Evolutionary conservation across 2,113 vertebrate genomes (phyloP).

Genomic region (Lampris megalopsis): DNA sequence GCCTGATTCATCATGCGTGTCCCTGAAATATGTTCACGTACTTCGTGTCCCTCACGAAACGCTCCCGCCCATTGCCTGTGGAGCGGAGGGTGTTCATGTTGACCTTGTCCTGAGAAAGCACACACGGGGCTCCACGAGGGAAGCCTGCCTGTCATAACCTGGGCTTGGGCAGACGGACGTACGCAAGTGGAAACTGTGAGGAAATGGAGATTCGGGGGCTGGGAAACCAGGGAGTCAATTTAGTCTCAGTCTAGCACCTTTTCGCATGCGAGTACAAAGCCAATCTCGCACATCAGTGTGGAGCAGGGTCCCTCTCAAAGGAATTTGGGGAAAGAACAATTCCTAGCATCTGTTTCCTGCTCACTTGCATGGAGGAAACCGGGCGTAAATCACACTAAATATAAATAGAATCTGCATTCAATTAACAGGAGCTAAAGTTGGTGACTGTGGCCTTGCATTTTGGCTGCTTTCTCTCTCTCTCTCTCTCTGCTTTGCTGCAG

Average conservation of each 20-base stretch:
- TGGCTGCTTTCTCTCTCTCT: constrained; percentile 12
- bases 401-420: constrained; percentile 91
- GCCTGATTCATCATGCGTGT: not conserved
- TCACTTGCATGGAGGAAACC: constrained; percentile 91
- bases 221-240: constrained; percentile 89
- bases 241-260: constrained; percentile 86
- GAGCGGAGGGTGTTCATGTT: constrained; percentile 65
- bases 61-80: constrained; percentile 44
- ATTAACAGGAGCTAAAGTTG: constrained; percentile 70
- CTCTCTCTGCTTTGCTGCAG: not conserved
- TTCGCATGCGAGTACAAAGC: constrained; percentile 92
- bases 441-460: constrained; percentile 62
- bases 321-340: constrained; percentile 91
- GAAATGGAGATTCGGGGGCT: constrained; percentile 90
- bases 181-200: constrained; percentile 96
- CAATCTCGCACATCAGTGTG: constrained; percentile 81
- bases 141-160: constrained; percentile 81
- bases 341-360: constrained; percentile 98
- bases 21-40: constrained; percentile 46
- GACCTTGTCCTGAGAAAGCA: constrained; percentile 88
- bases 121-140: constrained; percentile 81
- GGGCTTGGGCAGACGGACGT: constrained; percentile 87
- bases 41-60: constrained; percentile 39
- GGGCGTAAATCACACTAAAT: constrained; percentile 89
- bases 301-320: constrained; percentile 88